Evolutionary conservation across 2,888 invertebrate genomes (phyloP), one percentile per base, ranked within the genome.

Genomic region (Diaphora mendica): DNA sequence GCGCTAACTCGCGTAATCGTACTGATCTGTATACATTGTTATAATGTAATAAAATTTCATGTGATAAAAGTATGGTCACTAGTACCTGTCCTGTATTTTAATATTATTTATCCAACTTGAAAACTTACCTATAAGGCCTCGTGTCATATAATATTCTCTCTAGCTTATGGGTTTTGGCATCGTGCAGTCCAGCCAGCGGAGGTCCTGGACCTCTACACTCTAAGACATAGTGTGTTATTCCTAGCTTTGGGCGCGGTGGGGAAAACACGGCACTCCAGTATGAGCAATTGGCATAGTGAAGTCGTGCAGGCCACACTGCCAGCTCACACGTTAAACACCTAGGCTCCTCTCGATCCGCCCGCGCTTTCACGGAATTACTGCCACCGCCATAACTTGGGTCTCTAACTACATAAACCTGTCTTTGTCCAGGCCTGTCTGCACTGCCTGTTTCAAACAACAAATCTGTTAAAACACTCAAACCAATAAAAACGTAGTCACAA

Each of bases 131-230:
- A 93, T 97, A 96, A 90, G 97, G 97, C 93, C 96, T 96, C 91
- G 97, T 97, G 92, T 97, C 98, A 94, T 97, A 98, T 83, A 98
- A 96, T 86, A 98, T 96, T 92, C 97, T 96, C 82, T 97, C 96
- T 92, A 98, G 96, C 90, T 97, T 97, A 93, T 98, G 98, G 68
- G 97, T 97, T 86, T 96, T 96, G 86, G 97, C 97, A 82, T 97
- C 97, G 91, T 98, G 98, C 82, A 98, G 96, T 39, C 97, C 98
- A 67, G 98, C 98, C 85, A 98, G 96, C 77, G 99, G 99, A 80
- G 99, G 97, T 77, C 98, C 98, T 65, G 99, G 99, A n/a, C 99
- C 99, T 86, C 98, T 97, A 93, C 99, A 99, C 89, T 98, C 97
- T 84, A 99, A 96, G 83, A 98, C 98, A 91, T 98, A 98, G 90